Evolutionary conservation across 2,888 invertebrate genomes (phyloP), one percentile per base, ranked within the genome.

Genomic region (Pterostichus niger): DNA sequence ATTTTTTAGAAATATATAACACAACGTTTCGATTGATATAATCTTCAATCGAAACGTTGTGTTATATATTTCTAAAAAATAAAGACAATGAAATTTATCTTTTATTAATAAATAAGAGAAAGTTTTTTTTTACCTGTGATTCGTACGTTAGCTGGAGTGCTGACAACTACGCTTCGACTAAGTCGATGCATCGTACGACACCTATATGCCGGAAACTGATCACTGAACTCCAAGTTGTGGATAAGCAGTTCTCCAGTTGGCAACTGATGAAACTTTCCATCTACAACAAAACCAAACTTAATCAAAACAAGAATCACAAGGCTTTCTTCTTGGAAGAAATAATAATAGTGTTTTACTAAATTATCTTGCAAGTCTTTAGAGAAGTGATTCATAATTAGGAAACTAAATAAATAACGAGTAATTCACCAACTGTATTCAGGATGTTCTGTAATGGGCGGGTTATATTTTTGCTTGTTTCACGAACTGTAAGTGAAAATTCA

Each of bases 251-350:
- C 95, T 84, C 95, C 95, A 83, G 94, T 93, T 85, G 94, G 94
- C 87, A 95, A 91, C 87, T 95, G 92, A 90, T 95, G 94, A 89
- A 94, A 95, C 89, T 95, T 95, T 85, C 94, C 95, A 90, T 95
- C 94, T 94, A 91, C 82, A 91, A 85, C 56, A 84, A 84, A 84
- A 80, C 9, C 17, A 35, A 24, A 35, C 7, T 73, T 13, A 9
- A 13, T 73, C 2, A 13, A 33, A 10, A 59, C 6, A 7, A 40
- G 40, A 6, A 35, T 6, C 35, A 35, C 3, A 40, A 9, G 0
- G 1, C 5, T 40, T 40, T 1, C 40, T 40, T 40, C 9, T 6
- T n/a, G 17, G 0, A 56, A 4, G 56, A 10, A 17, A 56, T n/a
- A 56, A n/a, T 56, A 13, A 13, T 52, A 13, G n/a, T 52, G 13